A percentile compares a stretch with the other conserved stretches of the same genome.
These are phyloP conservation scores for Rhagophthalmus giganteus DNA, from an alignment of 2,888 invertebrate genomes.

Conservation along the genomic window DNA sequence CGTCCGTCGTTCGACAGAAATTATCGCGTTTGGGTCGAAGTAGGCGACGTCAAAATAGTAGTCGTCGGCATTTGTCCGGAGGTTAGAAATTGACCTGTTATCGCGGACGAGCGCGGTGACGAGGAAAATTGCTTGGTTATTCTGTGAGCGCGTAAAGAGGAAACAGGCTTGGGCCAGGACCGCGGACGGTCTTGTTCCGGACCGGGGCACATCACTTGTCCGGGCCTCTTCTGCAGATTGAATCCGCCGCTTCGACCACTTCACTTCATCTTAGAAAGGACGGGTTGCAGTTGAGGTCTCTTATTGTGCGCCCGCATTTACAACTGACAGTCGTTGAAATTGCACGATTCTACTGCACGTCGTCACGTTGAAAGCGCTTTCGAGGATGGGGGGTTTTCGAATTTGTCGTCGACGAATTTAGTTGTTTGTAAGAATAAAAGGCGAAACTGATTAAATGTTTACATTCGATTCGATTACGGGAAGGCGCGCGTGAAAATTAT, in stretches of 20 bases:
- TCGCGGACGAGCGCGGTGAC: constrained; percentile 43
- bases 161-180: constrained; percentile 29
- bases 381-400: too few species aligned
- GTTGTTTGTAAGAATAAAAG: too few species aligned
- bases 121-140: constrained; percentile 48
- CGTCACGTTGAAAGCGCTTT: too few species aligned
- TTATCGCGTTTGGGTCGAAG: too few species aligned
- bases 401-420: too few species aligned
- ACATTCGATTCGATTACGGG: too few species aligned
- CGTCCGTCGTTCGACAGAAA: too few species aligned
- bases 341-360: too few species aligned
- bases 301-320: constrained; percentile 30
- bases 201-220: constrained; percentile 43
- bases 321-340: too few species aligned
- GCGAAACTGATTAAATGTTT: too few species aligned
- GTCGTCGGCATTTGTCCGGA: constrained; percentile 35
- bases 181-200: constrained; percentile 37
- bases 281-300: constrained; percentile 29
- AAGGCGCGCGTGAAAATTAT: too few species aligned
- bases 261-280: constrained; percentile 36
- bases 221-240: constrained; percentile 42
- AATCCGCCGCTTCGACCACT: constrained; percentile 41
- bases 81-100: constrained; percentile 45
- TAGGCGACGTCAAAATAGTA: constrained; percentile 23
- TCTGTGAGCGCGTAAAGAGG: constrained; percentile 37